Percentiles rank a stretch among this genome's conserved stretches.
Evolutionary conservation across 30 jellyfish, hydroid and myxozoan genomes (phyloP).

Genomic region (Hydra vulgaris): DNA sequence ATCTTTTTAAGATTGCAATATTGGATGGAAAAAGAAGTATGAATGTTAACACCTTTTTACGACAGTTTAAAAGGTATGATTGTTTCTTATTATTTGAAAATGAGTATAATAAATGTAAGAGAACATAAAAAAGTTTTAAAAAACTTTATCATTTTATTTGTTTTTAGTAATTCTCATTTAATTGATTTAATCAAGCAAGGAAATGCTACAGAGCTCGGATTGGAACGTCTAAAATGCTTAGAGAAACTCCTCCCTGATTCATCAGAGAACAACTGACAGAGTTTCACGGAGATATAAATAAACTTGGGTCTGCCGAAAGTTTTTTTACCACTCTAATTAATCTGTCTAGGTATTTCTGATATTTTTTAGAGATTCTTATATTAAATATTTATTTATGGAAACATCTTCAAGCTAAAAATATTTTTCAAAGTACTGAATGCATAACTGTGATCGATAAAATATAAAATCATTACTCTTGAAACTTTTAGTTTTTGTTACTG

Average conservation of each 20-base stretch:
- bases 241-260: constrained; percentile 80
- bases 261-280: constrained; percentile 50
- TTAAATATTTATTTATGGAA: too few species aligned
- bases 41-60: constrained; percentile 71
- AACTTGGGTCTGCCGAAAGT: constrained; percentile 84
- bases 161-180: too few species aligned
- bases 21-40: constrained; percentile 80
- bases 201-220: constrained; percentile 49
- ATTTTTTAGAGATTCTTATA: too few species aligned
- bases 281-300: constrained; percentile 71
- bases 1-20: constrained; percentile 39
- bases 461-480: too few species aligned
- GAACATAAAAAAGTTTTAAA: too few species aligned
- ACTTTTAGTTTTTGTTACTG: too few species aligned
- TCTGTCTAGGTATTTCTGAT: constrained; percentile 33
- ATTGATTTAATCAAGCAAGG: constrained; percentile 43
- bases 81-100: too few species aligned
- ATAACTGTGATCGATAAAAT: too few species aligned
- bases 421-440: too few species aligned
- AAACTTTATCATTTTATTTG: too few species aligned
- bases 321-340: constrained; percentile 45
- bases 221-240: constrained; percentile 73
- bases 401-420: too few species aligned
- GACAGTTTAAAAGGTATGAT: constrained; percentile 88
- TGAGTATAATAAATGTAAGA: too few species aligned